These are phyloP conservation scores for Macrochelys suwanniensis DNA, from an alignment of 2,797 vertebrate species.

Conservation along the genomic window DNA sequence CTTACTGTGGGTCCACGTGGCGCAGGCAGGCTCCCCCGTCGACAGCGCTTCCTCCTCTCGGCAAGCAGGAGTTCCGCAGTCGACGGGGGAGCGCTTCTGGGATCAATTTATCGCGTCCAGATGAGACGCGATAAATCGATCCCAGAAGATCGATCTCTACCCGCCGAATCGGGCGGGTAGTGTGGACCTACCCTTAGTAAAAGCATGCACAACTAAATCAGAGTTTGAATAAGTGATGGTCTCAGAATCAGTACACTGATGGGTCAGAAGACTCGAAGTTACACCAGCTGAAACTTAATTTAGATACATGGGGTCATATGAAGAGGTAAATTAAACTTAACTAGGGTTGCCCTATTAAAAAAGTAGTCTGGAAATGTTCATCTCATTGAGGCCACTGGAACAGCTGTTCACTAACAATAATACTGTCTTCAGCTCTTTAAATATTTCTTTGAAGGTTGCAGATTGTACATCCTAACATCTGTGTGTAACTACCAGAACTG, in stretches of 20 bases:
- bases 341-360: neutral
- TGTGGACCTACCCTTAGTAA: neutral
- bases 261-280: neutral
- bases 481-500: neutral
- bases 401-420: neutral
- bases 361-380: neutral
- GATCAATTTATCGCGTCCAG: too few relatives aligned
- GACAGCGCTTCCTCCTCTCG: too few relatives aligned
- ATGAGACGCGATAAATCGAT: too few relatives aligned
- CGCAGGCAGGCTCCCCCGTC: too few relatives aligned
- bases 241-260: neutral
- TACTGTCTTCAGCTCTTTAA: neutral
- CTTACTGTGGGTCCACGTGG: too few relatives aligned
- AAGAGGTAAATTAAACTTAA: neutral
- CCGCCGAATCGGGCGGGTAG: too few relatives aligned
- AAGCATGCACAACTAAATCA: neutral
- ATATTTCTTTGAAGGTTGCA: neutral
- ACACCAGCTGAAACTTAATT: neutral
- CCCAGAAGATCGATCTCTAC: too few relatives aligned
- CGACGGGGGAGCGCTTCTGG: too few relatives aligned
- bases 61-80: too few relatives aligned
- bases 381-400: neutral
- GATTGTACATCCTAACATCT: neutral
- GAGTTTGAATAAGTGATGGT: neutral
- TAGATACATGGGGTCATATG: neutral